phyloP scores from a whole-genome alignment of 2,113 vertebrate species.

The Sinocyclocheilus grahami region DNA sequence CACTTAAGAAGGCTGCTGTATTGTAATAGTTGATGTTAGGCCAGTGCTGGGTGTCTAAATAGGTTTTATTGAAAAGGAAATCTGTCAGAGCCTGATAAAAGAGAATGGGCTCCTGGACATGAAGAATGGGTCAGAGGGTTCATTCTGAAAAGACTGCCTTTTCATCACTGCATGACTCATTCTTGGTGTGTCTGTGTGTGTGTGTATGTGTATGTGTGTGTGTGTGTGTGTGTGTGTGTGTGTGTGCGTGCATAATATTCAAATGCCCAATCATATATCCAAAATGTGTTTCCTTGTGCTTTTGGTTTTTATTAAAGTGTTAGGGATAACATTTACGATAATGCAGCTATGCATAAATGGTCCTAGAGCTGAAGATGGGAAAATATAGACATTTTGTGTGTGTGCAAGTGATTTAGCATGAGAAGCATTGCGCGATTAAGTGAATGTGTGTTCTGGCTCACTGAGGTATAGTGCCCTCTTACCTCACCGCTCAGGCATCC shows the following conservation, averaged over 20 bases:
- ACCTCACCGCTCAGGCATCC: conserved; percentile 81
- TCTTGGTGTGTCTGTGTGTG: conserved; percentile 33
- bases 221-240: conserved; percentile 33
- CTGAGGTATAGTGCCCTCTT: conserved; percentile 69
- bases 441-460: conserved; percentile 53
- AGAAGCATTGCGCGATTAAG: conserved; percentile 51
- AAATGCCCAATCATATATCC: neutral
- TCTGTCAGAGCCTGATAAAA: conserved; percentile 74
- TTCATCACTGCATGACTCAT: conserved; percentile 79
- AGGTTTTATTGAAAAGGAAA: conserved; percentile 78
- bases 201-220: conserved; percentile 58
- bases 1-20: conserved; percentile 50
- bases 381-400: neutral
- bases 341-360: neutral
- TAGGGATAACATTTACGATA: neutral
- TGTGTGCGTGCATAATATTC: conserved; percentile 40
- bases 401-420: conserved; percentile 9
- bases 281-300: neutral
- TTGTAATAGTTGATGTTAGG: conserved; percentile 55
- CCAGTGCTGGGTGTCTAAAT: conserved; percentile 70
- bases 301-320: neutral
- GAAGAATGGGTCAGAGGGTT: conserved; percentile 78
- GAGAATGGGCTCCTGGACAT: conserved; percentile 79
- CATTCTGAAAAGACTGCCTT: conserved; percentile 78
- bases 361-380: neutral